Percentiles rank a stretch among this genome's conserved stretches.
Evolutionary conservation across 2,797 vertebrate species (phyloP).

Genomic region (Gallinago stenura): DNA sequence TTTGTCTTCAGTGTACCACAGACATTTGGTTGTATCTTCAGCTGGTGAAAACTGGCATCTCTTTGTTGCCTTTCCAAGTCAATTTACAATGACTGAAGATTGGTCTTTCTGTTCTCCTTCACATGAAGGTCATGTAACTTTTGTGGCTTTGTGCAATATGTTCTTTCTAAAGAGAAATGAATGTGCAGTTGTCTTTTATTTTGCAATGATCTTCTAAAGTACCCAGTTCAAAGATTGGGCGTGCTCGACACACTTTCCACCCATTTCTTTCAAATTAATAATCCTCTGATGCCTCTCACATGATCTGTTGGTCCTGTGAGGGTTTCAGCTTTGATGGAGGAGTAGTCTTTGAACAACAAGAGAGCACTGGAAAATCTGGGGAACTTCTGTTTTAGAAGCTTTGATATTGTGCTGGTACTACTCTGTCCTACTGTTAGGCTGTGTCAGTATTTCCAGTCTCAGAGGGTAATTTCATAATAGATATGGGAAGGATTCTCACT

Average conservation of each 20-base stretch:
- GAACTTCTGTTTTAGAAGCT: slow-evolving; percentile 52
- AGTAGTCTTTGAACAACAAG: slow-evolving; percentile 56
- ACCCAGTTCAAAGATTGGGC: slow-evolving; percentile 63
- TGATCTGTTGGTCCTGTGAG: slow-evolving; percentile 51
- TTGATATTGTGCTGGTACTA: slow-evolving; percentile 37
- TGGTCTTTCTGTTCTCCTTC: slow-evolving; percentile 63
- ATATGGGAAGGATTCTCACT: background rate
- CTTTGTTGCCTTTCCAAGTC: slow-evolving; percentile 56
- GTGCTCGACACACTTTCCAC: slow-evolving; percentile 58
- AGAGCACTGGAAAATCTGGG: slow-evolving; percentile 55
- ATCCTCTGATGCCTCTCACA: slow-evolving; percentile 60
- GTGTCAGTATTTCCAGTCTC: slow-evolving; percentile 17
- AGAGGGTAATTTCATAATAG: background rate
- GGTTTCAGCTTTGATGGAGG: slow-evolving; percentile 60
- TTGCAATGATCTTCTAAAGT: slow-evolving; percentile 58
- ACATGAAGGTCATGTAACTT: slow-evolving; percentile 59
- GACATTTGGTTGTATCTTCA: background rate
- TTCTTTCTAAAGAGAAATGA: slow-evolving; percentile 66
- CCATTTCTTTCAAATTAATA: slow-evolving; percentile 60
- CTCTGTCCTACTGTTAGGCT: background rate
- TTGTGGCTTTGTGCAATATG: slow-evolving; percentile 61
- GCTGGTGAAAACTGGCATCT: slow-evolving; percentile 12
- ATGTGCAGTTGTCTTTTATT: slow-evolving; percentile 67
- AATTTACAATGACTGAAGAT: slow-evolving; percentile 36
- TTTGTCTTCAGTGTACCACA: background rate